Percentiles rank a stretch among this genome's conserved stretches.
phyloP scores from a whole-genome alignment of 2,797 vertebrate species.

The Vespertilio murinus region DNA sequence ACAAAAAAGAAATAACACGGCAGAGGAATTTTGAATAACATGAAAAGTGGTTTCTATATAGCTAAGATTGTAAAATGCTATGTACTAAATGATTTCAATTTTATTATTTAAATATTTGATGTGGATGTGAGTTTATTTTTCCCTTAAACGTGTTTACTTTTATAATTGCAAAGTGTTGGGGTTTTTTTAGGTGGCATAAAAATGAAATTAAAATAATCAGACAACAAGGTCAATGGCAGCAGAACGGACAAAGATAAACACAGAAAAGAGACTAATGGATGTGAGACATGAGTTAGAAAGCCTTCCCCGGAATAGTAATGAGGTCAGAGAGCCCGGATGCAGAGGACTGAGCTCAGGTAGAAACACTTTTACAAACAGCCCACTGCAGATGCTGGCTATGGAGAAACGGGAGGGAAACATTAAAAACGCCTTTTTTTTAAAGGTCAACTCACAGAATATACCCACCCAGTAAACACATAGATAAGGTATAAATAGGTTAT shows the following conservation, averaged over 20 bases:
- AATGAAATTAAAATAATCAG: background rate
- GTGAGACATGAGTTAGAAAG: background rate
- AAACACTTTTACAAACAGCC: background rate
- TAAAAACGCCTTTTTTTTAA: background rate
- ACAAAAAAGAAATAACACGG: background rate
- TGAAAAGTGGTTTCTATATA: background rate
- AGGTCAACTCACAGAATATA: background rate
- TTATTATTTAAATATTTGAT: conserved; percentile 27
- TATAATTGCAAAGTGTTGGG: background rate
- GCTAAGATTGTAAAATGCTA: background rate
- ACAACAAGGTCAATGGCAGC: background rate
- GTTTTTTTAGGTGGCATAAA: background rate
- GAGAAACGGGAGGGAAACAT: background rate
- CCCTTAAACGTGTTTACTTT: conserved; percentile 35
- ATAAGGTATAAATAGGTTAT: background rate
- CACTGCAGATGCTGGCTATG: background rate
- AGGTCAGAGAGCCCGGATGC: too few relatives aligned
- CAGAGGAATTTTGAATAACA: background rate
- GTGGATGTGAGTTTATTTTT: background rate
- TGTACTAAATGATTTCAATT: background rate
- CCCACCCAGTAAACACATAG: background rate
- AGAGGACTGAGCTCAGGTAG: background rate
- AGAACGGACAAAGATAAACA: background rate
- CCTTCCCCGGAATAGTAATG: background rate
- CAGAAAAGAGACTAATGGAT: background rate